These are phyloP conservation scores for Nomada ruficornis DNA, from an alignment of 2,888 invertebrate genomes.

Conservation along the genomic window DNA sequence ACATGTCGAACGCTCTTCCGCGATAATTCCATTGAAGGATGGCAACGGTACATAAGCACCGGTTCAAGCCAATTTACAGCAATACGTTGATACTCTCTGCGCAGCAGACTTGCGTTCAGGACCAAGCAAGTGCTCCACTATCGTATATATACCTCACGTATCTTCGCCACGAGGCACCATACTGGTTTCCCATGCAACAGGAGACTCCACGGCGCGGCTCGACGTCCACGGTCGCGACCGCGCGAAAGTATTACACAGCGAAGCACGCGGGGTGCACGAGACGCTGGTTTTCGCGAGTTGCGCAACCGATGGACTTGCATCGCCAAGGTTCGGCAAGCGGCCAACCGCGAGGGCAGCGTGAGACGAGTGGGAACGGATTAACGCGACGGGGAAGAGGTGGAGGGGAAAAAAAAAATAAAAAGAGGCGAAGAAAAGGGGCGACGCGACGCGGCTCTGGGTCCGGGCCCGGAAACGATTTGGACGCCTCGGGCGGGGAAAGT, in stretches of 20 bases:
- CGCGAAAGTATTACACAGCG: constrained; percentile 44
- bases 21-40: too few species aligned
- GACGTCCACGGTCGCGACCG: constrained; percentile 5
- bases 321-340: constrained; percentile 36
- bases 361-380: constrained; percentile 5
- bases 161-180: constrained; percentile 19
- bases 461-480: constrained; percentile 79
- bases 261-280: constrained; percentile 19
- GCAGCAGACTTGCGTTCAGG: too few species aligned
- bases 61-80: too few species aligned
- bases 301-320: constrained; percentile 41
- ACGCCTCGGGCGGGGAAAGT: constrained; percentile 81
- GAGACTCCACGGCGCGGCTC: constrained; percentile 15
- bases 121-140: too few species aligned
- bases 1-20: too few species aligned
- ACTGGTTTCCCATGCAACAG: constrained; percentile 9
- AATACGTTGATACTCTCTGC: too few species aligned
- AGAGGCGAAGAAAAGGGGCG: constrained; percentile 8
- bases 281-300: constrained; percentile 55
- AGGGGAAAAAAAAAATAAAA: background rate
- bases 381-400: background rate
- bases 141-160: background rate
- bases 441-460: constrained; percentile 50
- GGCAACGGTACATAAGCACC: too few species aligned
- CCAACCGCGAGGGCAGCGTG: constrained; percentile 24